phyloP scores from a whole-genome alignment of 2,113 vertebrate genomes.

The Pteronura brasiliensis region DNA sequence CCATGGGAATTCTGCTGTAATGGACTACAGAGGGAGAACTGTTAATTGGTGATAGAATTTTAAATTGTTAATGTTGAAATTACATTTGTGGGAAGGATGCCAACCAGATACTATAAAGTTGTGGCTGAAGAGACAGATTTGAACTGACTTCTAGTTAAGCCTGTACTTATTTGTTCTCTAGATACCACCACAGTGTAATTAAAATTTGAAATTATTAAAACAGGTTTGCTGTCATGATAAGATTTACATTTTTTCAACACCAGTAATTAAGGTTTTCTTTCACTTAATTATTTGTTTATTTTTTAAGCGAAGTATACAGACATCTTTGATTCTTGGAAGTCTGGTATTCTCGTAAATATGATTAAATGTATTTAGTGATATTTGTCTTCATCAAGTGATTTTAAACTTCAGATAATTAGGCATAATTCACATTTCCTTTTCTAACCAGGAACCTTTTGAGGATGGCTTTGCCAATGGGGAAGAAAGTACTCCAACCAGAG shows the following conservation, averaged over 20 bases:
- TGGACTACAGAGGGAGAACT: background rate
- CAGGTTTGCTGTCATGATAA: background rate
- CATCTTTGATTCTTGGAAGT: background rate
- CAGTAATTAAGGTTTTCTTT: background rate
- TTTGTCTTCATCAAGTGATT: slow-evolving; percentile 6
- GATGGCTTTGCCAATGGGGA: slow-evolving; percentile 98
- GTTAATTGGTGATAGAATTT: background rate
- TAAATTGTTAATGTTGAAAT: background rate
- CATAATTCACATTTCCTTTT: slow-evolving; percentile 44
- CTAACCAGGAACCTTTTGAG: slow-evolving; percentile 93
- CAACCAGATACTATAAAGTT: background rate
- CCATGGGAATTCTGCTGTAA: background rate
- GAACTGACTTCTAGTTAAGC: background rate
- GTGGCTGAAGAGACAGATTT: background rate
- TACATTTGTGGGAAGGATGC: background rate
- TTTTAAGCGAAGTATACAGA: background rate
- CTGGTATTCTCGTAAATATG: background rate
- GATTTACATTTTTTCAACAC: background rate
- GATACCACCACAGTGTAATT: background rate
- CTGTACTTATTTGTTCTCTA: background rate
- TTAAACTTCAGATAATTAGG: slow-evolving; percentile 38
- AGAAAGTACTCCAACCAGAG: slow-evolving; percentile 93
- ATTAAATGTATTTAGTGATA: background rate
- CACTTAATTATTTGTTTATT: slow-evolving; percentile 25
- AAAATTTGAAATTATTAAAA: slow-evolving; percentile 16